Conservation (phyloP, 2,888 invertebrate genomes). For the Leptopilina myrica region DNA sequence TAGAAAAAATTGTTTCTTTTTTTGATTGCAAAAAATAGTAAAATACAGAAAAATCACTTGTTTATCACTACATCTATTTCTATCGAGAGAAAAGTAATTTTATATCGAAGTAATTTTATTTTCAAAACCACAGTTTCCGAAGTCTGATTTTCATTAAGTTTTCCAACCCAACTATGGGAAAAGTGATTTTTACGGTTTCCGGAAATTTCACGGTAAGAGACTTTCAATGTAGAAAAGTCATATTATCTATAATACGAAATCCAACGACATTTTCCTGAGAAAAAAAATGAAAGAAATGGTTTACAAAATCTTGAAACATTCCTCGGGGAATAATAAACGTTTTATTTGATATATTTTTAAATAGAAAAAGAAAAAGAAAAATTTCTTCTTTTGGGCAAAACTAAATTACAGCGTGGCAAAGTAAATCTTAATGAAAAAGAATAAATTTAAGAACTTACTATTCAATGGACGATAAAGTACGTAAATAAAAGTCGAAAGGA, state of each 20-base stretch:
- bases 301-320: too few relatives aligned
- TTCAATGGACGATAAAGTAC: background rate
- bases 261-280: background rate
- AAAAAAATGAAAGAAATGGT: background rate
- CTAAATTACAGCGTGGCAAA: too few relatives aligned
- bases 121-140: background rate
- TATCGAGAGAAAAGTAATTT: background rate
- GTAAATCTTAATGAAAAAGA: too few relatives aligned
- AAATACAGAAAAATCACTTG: too few relatives aligned
- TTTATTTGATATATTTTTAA: too few relatives aligned
- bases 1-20: too few relatives aligned
- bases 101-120: background rate
- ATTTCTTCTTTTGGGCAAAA: too few relatives aligned
- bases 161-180: background rate
- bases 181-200: slow-evolving; percentile 11
- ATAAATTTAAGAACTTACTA: background rate
- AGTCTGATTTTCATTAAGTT: background rate
- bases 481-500: background rate
- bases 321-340: too few relatives aligned
- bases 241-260: slow-evolving; percentile 2
- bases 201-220: slow-evolving; percentile 2
- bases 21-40: too few relatives aligned
- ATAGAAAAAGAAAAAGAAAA: too few relatives aligned
- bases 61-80: background rate
- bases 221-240: background rate